Percentiles rank a stretch among this genome's conserved stretches.
These are phyloP conservation scores for Sorex fumeus DNA, from an alignment of 2,113 vertebrate species.

Conservation along the genomic window DNA sequence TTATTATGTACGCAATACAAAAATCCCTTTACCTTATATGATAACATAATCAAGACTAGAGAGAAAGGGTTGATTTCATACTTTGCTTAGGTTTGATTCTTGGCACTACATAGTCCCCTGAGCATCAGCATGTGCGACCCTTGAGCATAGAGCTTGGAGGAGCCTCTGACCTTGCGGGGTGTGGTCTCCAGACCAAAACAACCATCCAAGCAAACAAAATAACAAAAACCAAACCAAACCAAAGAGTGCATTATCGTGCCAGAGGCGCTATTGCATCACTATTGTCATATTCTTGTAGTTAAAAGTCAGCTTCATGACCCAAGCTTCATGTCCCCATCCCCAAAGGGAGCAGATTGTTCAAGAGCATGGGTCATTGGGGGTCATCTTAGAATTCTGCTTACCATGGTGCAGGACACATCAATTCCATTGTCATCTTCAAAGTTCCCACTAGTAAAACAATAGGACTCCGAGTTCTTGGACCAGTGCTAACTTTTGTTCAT, in stretches of 20 bases:
- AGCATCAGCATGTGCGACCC: no score
- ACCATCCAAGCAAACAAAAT: no score
- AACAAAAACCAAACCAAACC: no score
- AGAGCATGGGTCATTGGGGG: background rate
- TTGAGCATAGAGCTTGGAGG: no score
- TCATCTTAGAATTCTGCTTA: background rate
- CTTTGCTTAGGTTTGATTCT: no score
- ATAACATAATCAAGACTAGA: background rate
- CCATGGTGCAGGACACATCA: background rate
- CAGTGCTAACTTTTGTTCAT: background rate
- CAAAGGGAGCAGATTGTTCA: background rate
- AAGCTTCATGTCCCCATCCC: background rate
- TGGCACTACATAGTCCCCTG: no score
- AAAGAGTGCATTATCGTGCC: no score
- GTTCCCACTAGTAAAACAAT: background rate
- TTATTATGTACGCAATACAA: background rate
- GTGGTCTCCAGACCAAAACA: no score
- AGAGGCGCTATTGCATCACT: background rate
- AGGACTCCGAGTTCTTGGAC: background rate
- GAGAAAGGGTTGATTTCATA: no score
- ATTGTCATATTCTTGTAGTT: background rate
- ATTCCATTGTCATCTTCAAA: constrained; percentile 15
- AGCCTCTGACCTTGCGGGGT: no score
- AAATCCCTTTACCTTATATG: background rate
- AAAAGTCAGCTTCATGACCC: background rate